A percentile compares a stretch with the other conserved stretches of the same genome.
phyloP scores from a whole-genome alignment of 2,113 vertebrate species.

The Climacteris rufus region DNA sequence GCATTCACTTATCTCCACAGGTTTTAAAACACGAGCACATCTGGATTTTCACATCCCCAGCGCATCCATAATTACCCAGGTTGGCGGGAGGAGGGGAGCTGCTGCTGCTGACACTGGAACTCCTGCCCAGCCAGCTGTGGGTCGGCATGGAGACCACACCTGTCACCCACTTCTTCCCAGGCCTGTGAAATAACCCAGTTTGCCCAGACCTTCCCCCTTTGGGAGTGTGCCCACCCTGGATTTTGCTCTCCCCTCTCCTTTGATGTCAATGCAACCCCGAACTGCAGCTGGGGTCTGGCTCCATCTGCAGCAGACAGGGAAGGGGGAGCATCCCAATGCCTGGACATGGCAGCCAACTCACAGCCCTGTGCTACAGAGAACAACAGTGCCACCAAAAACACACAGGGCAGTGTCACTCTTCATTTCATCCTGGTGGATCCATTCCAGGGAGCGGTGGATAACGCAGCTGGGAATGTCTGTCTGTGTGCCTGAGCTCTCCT shows the following conservation, averaged over 20 bases:
- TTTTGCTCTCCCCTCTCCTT: background rate
- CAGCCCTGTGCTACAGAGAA: background rate
- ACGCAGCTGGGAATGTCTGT: background rate
- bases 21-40: background rate
- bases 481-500: background rate
- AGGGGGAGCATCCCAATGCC: background rate
- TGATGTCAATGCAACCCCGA: too few relatives aligned
- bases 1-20: background rate
- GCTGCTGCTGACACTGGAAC: conserved; percentile 7
- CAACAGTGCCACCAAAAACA: background rate
- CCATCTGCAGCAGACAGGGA: background rate
- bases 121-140: conserved; percentile 40
- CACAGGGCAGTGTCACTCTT: background rate
- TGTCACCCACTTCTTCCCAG: conserved; percentile 1
- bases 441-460: background rate
- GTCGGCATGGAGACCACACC: conserved; percentile 35
- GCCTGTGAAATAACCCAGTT: background rate
- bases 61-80: background rate
- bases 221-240: background rate
- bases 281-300: background rate
- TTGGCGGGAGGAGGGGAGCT: background rate
- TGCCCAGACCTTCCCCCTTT: background rate
- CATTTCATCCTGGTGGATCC: background rate
- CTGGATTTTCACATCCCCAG: background rate
- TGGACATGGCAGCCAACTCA: background rate